Base-by-base conservation (phyloP, 1,140 invertebrate genomes). In the Formica selysi region DNA sequence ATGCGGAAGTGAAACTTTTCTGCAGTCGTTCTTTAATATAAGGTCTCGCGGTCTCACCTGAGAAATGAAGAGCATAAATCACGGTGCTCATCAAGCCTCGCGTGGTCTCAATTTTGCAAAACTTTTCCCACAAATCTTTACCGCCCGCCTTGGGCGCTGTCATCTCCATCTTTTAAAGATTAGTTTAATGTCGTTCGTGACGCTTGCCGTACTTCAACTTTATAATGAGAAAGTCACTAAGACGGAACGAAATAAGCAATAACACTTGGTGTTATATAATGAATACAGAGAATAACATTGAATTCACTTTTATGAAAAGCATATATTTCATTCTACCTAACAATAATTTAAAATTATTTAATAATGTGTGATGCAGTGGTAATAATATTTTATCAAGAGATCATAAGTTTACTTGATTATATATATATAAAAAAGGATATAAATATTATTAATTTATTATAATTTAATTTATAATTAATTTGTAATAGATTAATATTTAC, bases 31-130 rank as follows among this genome's bases (percentile, higher is more conserved):
- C 76, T 59, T 38, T 78, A 81, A 89, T 87, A 87, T 89, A 86
- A 64, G 65, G 38, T 79, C 67, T 67, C 74, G 88, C 83, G 70
- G 78, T 86, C 44, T 85, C 65, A 87, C 84, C 85, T 87, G 89
- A 89, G 85, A 90, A 90, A 90, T 90, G 87, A 89, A 87, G 38
- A 54, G 73, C 73, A 87, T 90, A 87, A 90, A 90, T 90, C 85
- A 90, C 48, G 88, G 68, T 88, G 89, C 74, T 90, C 85, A 90
- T 90, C 89, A 83, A 87, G 89, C 78, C 44, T 68, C 44, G 85
- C 54, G 86, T 57, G 71, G 80, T 81, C 80, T 89, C 86, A 89
- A 89, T 90, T 89, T 90, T 87, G 61, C 89, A 86, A 54, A 90
- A 90, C 76, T 89, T 90, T 90, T 7, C 74, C 68, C 74, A 87